Evolutionary conservation across 2,113 vertebrate species (phyloP).

Genomic region (Isurus oxyrinchus): DNA sequence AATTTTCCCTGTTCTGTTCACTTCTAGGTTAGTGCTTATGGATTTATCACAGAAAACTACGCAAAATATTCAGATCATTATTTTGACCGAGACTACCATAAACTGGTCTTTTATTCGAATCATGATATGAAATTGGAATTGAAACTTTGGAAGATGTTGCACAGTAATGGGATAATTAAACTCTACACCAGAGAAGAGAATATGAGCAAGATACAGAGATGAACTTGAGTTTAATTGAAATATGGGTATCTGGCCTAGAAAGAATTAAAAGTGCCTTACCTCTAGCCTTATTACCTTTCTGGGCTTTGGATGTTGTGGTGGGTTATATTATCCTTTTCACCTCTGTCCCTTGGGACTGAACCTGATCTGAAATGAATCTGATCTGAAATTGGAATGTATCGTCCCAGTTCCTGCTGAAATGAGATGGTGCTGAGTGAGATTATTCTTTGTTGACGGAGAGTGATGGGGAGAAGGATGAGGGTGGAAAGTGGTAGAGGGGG

Average conservation of each 20-base stretch:
- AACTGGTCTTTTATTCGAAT: slow-evolving; percentile 58
- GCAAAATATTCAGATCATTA: slow-evolving; percentile 62
- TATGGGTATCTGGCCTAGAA: not conserved
- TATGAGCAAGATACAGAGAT: not conserved
- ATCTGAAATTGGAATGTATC: not conserved
- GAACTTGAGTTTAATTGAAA: not conserved
- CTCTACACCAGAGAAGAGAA: slow-evolving; percentile 54
- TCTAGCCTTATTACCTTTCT: not conserved
- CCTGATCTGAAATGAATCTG: not conserved
- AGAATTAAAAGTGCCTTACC: not conserved
- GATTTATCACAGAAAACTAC: slow-evolving; percentile 66
- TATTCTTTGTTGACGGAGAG: not conserved
- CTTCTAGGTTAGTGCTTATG: slow-evolving; percentile 65
- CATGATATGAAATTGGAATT: slow-evolving; percentile 62
- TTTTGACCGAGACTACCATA: slow-evolving; percentile 48
- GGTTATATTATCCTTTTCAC: not conserved
- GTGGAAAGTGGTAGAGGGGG: not conserved
- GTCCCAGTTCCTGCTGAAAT: not conserved
- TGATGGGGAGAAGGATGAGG: not conserved
- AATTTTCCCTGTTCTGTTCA: not conserved
- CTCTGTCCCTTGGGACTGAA: not conserved
- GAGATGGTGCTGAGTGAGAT: not conserved
- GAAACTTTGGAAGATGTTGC: slow-evolving; percentile 61
- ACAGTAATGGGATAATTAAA: slow-evolving; percentile 49
- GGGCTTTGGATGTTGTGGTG: not conserved